Conservation (phyloP, 2,797 vertebrate species). For the Coracias cyanogaster region DNA sequence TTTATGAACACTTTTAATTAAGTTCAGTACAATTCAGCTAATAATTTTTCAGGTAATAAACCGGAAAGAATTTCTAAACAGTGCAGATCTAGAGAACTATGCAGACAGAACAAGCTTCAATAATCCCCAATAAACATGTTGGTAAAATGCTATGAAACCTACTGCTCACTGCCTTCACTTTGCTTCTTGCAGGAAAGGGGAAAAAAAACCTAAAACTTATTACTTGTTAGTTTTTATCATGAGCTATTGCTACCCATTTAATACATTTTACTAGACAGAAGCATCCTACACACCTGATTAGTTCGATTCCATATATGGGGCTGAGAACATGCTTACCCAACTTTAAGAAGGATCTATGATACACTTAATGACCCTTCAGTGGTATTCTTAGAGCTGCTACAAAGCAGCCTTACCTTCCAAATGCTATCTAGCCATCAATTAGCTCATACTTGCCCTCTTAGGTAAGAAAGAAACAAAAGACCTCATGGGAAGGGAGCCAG, state of each 20-base stretch:
- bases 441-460: neutral
- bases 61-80: constrained; percentile 58
- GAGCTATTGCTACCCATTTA: neutral
- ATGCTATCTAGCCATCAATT: neutral
- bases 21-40: constrained; percentile 39
- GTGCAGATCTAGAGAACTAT: constrained; percentile 10
- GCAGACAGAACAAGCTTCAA: constrained; percentile 40
- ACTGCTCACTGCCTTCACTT: neutral
- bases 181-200: neutral
- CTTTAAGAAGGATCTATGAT: neutral
- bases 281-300: neutral
- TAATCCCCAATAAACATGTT: neutral
- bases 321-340: neutral
- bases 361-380: neutral
- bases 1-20: constrained; percentile 60
- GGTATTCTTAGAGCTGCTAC: neutral
- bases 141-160: neutral
- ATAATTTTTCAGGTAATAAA: constrained; percentile 66
- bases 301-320: neutral
- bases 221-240: neutral
- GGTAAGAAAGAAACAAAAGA: neutral
- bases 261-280: neutral
- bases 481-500: neutral
- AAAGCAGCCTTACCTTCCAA: neutral
- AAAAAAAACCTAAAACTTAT: neutral